Evolutionary conservation across 2,797 vertebrate genomes (phyloP).

Genomic region (Helarctos malayanus): DNA sequence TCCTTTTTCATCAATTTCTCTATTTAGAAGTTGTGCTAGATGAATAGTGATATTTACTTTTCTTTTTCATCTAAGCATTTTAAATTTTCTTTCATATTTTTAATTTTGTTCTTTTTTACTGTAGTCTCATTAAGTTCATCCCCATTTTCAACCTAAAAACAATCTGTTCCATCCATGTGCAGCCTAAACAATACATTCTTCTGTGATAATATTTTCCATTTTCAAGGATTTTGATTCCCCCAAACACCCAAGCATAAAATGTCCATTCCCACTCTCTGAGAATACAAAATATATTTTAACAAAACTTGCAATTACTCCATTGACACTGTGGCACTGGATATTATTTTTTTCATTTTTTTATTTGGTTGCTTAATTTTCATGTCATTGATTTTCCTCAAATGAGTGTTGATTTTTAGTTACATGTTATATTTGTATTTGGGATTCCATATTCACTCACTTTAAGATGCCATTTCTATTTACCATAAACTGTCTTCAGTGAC

Average conservation of each 20-base stretch:
- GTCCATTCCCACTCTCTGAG: not conserved
- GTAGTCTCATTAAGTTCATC: not conserved
- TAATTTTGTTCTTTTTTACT: not conserved
- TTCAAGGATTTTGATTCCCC: not conserved
- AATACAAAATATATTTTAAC: not conserved
- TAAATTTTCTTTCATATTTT: not conserved
- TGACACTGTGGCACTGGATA: not conserved
- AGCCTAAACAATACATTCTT: not conserved
- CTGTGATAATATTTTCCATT: not conserved
- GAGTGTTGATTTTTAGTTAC: not conserved
- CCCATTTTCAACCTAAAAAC: not conserved
- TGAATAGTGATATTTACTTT: not conserved
- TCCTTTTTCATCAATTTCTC: not conserved
- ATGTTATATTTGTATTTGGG: not conserved
- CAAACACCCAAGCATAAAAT: not conserved
- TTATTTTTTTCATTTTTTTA: not conserved
- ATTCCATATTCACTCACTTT: not conserved
- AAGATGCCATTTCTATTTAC: not conserved
- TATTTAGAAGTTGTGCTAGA: not conserved
- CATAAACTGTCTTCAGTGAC: not conserved
- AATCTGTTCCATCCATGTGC: not conserved
- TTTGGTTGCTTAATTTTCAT: not conserved
- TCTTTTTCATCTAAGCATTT: not conserved
- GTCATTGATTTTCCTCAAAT: not conserved
- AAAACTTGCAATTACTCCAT: not conserved